Percentiles rank a stretch among this genome's conserved stretches.
These are phyloP conservation scores for Microplitis mediator DNA, from an alignment of 1,140 invertebrate species.

Conservation along the genomic window DNA sequence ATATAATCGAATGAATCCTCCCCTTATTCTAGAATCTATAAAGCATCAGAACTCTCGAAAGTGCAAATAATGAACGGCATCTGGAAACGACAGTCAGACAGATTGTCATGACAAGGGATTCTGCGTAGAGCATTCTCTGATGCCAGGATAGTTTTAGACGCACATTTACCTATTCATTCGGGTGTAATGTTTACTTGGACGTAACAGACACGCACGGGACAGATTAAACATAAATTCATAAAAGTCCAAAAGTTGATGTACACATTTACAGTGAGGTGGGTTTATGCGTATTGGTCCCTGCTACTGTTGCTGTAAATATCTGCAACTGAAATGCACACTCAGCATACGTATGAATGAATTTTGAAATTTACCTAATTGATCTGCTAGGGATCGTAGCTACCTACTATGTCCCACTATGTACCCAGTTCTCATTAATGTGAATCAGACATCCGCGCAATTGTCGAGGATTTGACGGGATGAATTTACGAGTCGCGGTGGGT, in stretches of 20 bases:
- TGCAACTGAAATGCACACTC: not conserved
- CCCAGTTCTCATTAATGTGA: not conserved
- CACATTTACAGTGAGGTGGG: too few relatives aligned
- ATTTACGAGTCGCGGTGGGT: slow-evolving; percentile 18
- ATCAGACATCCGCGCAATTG: slow-evolving; percentile 13
- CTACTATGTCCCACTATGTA: not conserved
- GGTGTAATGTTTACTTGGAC: not conserved
- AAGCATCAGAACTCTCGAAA: slow-evolving; percentile 39
- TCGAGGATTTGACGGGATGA: slow-evolving; percentile 14
- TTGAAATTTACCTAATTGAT: slow-evolving; percentile 13
- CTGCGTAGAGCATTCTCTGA: slow-evolving; percentile 31
- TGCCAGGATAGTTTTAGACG: slow-evolving; percentile 36
- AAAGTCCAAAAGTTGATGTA: too few relatives aligned
- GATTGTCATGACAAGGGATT: slow-evolving; percentile 44
- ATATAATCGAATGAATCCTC: slow-evolving; percentile 26
- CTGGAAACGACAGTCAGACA: slow-evolving; percentile 45
- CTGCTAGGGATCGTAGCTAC: not conserved
- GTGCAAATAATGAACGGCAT: slow-evolving; percentile 49
- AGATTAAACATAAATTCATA: too few relatives aligned
- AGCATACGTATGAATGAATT: not conserved
- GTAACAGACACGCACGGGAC: too few relatives aligned
- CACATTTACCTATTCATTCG: not conserved
- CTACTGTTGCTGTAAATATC: not conserved
- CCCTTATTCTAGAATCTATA: slow-evolving; percentile 40
- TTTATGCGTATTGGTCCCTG: too few relatives aligned